Percentiles rank a stretch among this genome's conserved stretches.
phyloP scores from a whole-genome alignment of 2,113 vertebrate genomes.

The Romanogobio albipinnatus region DNA sequence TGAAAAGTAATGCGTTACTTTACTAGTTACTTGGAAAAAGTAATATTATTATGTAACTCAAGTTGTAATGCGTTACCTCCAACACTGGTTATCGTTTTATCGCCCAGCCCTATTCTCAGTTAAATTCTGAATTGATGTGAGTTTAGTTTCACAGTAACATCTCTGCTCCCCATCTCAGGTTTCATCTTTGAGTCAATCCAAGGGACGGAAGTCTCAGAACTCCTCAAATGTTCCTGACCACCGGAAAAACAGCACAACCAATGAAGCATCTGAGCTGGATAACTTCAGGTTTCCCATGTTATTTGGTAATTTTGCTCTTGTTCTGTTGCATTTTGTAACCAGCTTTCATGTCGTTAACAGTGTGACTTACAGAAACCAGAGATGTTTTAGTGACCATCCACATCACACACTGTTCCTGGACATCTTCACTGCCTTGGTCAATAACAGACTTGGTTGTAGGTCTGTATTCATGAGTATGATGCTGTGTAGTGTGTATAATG shows the following conservation, averaged over 20 bases:
- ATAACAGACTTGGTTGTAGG: conserved; percentile 86
- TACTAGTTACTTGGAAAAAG: no score
- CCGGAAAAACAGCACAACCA: conserved; percentile 65
- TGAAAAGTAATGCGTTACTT: no score
- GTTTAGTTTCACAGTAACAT: not conserved
- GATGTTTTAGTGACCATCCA: conserved; percentile 82
- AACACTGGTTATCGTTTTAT: no score
- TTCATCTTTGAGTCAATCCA: conserved; percentile 67
- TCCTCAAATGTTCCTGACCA: conserved; percentile 60
- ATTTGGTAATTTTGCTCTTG: not conserved
- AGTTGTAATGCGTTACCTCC: no score
- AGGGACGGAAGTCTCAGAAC: conserved; percentile 65
- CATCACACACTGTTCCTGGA: conserved; percentile 79
- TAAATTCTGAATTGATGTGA: no score
- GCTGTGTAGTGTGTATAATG: not conserved
- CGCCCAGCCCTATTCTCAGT: not conserved
- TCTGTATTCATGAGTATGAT: conserved; percentile 58
- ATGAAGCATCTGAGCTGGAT: conserved; percentile 83
- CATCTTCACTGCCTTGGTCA: conserved; percentile 81
- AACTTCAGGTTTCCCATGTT: conserved; percentile 77
- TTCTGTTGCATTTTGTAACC: not conserved
- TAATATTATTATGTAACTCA: no score
- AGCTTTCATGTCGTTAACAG: conserved; percentile 61
- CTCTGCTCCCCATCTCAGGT: not conserved
- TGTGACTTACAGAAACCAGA: conserved; percentile 83